Evolutionary conservation across 2,797 vertebrate species (phyloP), one percentile per base, ranked within the genome.

Genomic region (Percopsis omiscomaycus): DNA sequence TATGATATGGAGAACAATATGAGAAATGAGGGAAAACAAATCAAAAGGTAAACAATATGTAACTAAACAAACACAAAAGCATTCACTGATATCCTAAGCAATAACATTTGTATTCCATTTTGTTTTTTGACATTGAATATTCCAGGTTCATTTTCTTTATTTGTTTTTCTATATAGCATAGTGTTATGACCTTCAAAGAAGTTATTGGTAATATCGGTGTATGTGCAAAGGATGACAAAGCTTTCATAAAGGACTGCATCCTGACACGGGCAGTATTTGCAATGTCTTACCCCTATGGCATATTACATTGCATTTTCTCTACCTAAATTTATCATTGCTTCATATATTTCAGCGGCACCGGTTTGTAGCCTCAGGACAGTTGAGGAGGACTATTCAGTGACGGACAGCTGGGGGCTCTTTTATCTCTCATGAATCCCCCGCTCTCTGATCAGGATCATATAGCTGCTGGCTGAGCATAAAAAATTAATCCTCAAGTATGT

Each of bases 361-460:
- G 22, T 48, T 14, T 46, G 3, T 27, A 45, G 64, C 74, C 52
- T 75, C 0, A 32, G 51, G 72, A 55, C 59, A 67, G 50, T 13
- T 62, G 71, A 64, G 42, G 59, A 66, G 30, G 28, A 28, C 55
- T 28, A 47, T 15, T 69, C 55, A 59, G 54, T 66, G 66, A 70
- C 73, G 68, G 49, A 64, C 58, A 15, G 73, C 68, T 70, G 57
- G 16, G 52, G 4, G n/a, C 32, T 27, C 37, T n/a, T 73, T 69
- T 53, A 58, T 63, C 50, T 45, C 62, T 42, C 12, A 42, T 55
- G 42, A 76, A 74, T 78, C 55, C 27, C 64, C 74, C 53, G 72
- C 45, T 55, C 49, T 66, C 49, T 61, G 66, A 71, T 80, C 60
- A 22, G 62, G 66, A 56, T 67, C 60, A 71, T 65, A 76, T 27